Evolutionary conservation across 35 echinoderm and acorn worm genomes (phyloP).

Genomic region (Holothuria glaberrima): DNA sequence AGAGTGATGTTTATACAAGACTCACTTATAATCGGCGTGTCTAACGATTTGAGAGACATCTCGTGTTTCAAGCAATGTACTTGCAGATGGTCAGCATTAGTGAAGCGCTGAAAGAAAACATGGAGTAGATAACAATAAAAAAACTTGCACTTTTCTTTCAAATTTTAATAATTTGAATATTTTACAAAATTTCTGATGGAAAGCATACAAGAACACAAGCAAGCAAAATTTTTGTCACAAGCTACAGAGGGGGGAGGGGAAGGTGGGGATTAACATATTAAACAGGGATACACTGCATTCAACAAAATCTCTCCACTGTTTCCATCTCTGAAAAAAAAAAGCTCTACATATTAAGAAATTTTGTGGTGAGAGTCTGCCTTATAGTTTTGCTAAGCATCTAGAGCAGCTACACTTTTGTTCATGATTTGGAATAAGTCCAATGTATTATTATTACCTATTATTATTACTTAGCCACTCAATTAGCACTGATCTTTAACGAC

Average conservation of each 20-base stretch:
- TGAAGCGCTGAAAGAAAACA: conserved; percentile 73
- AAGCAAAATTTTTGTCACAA: neutral
- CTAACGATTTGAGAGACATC: conserved; percentile 80
- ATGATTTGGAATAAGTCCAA: too few species aligned
- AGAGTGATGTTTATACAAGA: neutral
- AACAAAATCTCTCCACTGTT: too few species aligned
- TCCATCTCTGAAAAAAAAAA: too few species aligned
- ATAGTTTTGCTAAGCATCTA: too few species aligned
- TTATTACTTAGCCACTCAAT: too few species aligned
- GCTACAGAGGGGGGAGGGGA: neutral
- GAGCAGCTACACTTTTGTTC: too few species aligned
- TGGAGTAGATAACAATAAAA: neutral
- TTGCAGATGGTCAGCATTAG: conserved; percentile 91
- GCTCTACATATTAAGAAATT: too few species aligned
- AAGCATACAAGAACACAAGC: neutral
- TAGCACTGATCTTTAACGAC: too few species aligned
- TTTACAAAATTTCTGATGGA: neutral
- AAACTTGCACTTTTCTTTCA: neutral
- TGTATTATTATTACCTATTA: too few species aligned
- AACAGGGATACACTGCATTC: too few species aligned
- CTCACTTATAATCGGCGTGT: conserved; percentile 91
- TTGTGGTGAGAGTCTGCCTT: too few species aligned
- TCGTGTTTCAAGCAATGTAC: conserved; percentile 92
- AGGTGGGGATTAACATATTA: neutral
- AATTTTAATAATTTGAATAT: neutral